A percentile compares a stretch with the other conserved stretches of the same genome.
Evolutionary conservation across 1,140 invertebrate genomes (phyloP).

Genomic region (Glossosoma conforme): DNA sequence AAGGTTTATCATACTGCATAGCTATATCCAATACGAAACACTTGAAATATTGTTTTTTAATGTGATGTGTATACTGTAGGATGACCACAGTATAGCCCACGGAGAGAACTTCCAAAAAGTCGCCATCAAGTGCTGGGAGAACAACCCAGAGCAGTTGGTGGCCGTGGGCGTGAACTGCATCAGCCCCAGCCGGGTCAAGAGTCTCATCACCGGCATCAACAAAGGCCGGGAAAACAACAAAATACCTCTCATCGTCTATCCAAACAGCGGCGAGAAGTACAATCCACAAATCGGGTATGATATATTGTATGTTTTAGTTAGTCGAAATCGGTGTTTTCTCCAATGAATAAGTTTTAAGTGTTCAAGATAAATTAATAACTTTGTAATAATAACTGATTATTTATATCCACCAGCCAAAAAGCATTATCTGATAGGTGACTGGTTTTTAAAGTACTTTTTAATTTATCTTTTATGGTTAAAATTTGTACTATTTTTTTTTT

Average conservation of each 20-base stretch:
- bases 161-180: conserved; percentile 87
- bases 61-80: no score
- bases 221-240: conserved; percentile 44
- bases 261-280: conserved; percentile 71
- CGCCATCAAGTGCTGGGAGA: conserved; percentile 58
- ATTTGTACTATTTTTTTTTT: no score
- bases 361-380: neutral
- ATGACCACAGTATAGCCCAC: conserved; percentile 61
- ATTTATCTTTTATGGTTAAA: no score
- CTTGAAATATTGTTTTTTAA: no score
- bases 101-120: conserved; percentile 68
- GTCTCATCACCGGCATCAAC: conserved; percentile 56
- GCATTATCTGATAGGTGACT: no score
- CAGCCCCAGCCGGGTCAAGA: conserved; percentile 48
- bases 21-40: no score
- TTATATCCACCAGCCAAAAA: no score
- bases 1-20: no score
- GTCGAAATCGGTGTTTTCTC: neutral
- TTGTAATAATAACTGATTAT: neutral
- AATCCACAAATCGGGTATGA: conserved; percentile 54
- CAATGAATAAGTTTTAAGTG: neutral
- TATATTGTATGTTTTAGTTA: no score
- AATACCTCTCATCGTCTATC: conserved; percentile 69
- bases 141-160: conserved; percentile 61
- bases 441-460: no score